Base-by-base conservation (phyloP, 2,113 vertebrate species). In the Pandion haliaetus region DNA sequence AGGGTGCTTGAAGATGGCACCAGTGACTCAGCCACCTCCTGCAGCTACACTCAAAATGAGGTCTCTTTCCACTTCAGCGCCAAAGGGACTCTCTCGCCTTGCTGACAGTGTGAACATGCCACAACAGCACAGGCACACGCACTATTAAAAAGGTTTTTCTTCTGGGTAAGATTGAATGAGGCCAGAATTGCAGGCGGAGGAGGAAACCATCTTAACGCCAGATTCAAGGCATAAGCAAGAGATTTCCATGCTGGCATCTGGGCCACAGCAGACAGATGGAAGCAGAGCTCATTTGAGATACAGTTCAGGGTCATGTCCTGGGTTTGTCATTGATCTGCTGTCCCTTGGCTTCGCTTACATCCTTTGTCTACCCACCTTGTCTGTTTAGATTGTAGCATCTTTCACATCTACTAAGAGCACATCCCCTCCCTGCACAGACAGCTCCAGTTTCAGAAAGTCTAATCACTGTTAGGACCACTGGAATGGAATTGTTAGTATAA, bases 321-420 rank as follows among this genome's bases (percentile, higher is more conserved):
- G 23, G 16, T 82, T 49, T 74, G 42, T 78, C 65, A 88, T 72
- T 8, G 34, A 87, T 71, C 73, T 78, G 50, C 28, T 31, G 81
- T 50, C 44, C 91, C 80, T 61, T 1, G 21, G 59, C 58, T 82
- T 29, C 0, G 0, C 65, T 67, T 62, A 34, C 52, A 19, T 42
- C 29, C 40, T 40, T 81, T 12, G 1, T 23, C 63, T 63, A 2
- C n/a, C 10, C 54, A 62, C 18, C 72, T 8, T 16, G 28, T 44
- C 54, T 6, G 0, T 54, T 44, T 24, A 14, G 24, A 55, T 2
- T 6, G 42, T 11, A 76, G 81, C 86, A 49, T 11, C 87, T 61
- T 26, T 44, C 74, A 47, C 40, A 61, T 5, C 44, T 12, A 0
- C 55, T 8, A 32, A 66, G 49, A 49, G 2, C 3, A 0, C 25